These are phyloP conservation scores for Gavialis gangeticus DNA, from an alignment of 2,113 vertebrate genomes.

Conservation along the genomic window DNA sequence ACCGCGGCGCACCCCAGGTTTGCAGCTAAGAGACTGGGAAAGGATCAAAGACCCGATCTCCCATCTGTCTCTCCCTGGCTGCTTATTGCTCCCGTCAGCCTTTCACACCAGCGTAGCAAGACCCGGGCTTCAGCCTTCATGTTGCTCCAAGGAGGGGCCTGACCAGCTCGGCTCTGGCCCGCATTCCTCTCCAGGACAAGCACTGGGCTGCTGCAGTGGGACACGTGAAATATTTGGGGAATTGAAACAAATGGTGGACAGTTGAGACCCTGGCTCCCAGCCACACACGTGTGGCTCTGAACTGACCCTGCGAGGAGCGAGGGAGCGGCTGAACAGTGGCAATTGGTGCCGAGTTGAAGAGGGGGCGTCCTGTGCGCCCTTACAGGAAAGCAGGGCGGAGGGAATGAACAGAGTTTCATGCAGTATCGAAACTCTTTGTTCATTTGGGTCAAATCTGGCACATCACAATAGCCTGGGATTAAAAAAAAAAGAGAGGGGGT, in stretches of 20 bases:
- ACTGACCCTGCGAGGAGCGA: neutral
- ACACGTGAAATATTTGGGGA: constrained; percentile 30
- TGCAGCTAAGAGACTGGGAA: neutral
- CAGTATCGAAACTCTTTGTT: too few species aligned
- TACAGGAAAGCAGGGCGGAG: too few species aligned
- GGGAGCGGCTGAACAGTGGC: neutral
- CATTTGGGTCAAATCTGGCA: too few species aligned
- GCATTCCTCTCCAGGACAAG: neutral
- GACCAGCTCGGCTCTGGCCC: neutral
- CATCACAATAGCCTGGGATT: too few species aligned
- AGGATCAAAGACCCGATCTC: neutral
- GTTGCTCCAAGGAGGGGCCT: neutral
- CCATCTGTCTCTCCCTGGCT: neutral
- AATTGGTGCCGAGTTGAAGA: neutral
- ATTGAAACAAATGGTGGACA: constrained; percentile 42
- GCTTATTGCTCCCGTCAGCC: neutral
- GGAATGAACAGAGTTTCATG: too few species aligned
- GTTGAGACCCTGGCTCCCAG: neutral
- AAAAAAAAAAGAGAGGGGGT: too few species aligned
- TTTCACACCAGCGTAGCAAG: neutral
- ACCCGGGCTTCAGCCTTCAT: neutral
- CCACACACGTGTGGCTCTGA: neutral
- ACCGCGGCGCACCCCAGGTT: neutral
- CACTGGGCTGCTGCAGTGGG: accelerated
- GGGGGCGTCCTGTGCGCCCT: neutral